Evolutionary conservation across 53 echinoderm and acorn worm species (phyloP).

Genomic region (Paracentrotus lividus): DNA sequence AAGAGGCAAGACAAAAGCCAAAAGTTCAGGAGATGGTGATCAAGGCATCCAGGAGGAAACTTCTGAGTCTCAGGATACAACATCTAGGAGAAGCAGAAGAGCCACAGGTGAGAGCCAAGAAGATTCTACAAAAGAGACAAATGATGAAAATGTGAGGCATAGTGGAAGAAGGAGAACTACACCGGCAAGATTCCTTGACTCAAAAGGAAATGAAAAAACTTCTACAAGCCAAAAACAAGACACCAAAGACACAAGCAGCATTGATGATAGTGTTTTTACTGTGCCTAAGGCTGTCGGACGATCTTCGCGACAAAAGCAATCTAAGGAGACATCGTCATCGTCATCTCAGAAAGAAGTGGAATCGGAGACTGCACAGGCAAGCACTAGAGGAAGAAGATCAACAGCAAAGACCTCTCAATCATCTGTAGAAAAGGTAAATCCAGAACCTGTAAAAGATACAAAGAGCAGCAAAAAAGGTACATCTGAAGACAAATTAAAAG

Average conservation of each 20-base stretch:
- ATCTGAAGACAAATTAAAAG: not conserved
- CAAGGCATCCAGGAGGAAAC: not conserved
- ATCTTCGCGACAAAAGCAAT: constrained; percentile 42
- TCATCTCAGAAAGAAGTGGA: not conserved
- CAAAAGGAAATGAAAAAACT: not conserved
- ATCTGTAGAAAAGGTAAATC: not conserved
- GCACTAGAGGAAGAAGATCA: not conserved
- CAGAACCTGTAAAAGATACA: not conserved
- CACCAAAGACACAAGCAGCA: not conserved
- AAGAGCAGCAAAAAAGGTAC: not conserved
- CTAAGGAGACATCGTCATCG: not conserved
- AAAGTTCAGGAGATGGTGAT: not conserved
- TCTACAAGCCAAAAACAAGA: not conserved
- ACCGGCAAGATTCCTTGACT: constrained; percentile 14
- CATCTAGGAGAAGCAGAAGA: constrained; percentile 20
- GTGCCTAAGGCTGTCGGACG: constrained; percentile 48
- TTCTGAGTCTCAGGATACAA: not conserved
- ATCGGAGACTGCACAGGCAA: not conserved
- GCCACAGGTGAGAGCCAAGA: constrained; percentile 34
- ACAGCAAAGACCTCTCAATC: not conserved
- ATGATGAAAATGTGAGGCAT: not conserved
- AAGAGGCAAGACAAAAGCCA: constrained; percentile 37
- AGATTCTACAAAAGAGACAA: not conserved
- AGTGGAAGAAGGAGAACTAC: constrained; percentile 43
- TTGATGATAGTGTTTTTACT: constrained; percentile 34